These are phyloP conservation scores for Apolygus lucorum DNA, from an alignment of 1,140 invertebrate species.

Conservation along the genomic window DNA sequence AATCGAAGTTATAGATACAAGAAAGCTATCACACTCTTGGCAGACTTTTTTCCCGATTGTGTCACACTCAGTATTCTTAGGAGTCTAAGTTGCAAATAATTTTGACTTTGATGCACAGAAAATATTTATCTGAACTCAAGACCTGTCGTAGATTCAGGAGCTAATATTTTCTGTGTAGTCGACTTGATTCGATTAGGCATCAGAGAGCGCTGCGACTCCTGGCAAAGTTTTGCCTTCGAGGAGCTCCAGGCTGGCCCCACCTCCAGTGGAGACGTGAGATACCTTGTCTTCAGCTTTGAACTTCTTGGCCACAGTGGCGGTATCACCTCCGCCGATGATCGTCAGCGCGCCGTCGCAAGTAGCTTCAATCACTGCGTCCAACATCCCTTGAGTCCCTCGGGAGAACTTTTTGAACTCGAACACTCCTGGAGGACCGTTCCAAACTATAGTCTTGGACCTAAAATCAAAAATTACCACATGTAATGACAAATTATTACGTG, in stretches of 20 bases:
- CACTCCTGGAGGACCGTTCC: slow-evolving; percentile 77
- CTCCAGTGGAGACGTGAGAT: slow-evolving; percentile 96
- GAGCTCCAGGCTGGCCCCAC: slow-evolving; percentile 93
- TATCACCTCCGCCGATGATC: slow-evolving; percentile 83
- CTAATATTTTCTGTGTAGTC: too few species aligned
- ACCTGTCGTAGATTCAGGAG: too few species aligned
- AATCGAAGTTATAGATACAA: too few species aligned
- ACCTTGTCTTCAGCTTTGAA: slow-evolving; percentile 94
- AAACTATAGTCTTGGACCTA: not conserved
- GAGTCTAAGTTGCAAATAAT: too few species aligned
- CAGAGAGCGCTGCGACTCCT: slow-evolving; percentile 80
- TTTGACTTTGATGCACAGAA: too few species aligned
- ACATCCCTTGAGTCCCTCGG: slow-evolving; percentile 81
- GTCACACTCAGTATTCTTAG: too few species aligned
- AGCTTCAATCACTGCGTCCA: slow-evolving; percentile 92
- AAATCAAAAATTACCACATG: too few species aligned
- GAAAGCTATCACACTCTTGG: too few species aligned
- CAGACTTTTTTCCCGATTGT: too few species aligned
- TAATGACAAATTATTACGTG: too few species aligned
- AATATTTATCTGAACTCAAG: too few species aligned
- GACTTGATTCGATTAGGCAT: slow-evolving; percentile 40
- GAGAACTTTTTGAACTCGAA: slow-evolving; percentile 96
- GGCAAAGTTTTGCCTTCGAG: slow-evolving; percentile 91
- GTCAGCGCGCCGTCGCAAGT: slow-evolving; percentile 71
- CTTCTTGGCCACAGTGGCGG: slow-evolving; percentile 93